phyloP scores from a whole-genome alignment of 2,113 vertebrate species.

The Ptychochromis oligacanthus region DNA sequence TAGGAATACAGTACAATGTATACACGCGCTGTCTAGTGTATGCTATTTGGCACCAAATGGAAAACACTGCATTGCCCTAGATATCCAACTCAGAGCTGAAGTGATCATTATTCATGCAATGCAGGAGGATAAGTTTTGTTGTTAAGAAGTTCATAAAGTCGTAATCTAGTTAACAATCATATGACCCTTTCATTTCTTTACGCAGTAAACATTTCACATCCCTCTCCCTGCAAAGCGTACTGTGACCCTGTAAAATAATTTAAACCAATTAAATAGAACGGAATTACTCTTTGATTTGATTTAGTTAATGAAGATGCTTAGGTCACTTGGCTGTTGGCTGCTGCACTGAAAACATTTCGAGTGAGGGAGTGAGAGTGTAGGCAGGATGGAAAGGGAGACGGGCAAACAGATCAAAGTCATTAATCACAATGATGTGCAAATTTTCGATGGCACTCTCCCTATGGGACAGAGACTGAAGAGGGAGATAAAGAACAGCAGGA shows the following conservation, averaged over 20 bases:
- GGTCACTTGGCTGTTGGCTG: constrained; percentile 36
- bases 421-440: constrained; percentile 68
- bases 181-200: background rate
- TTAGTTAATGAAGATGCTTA: constrained; percentile 55
- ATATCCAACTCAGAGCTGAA: constrained; percentile 10
- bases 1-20: constrained; percentile 7
- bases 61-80: background rate
- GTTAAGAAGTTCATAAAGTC: constrained; percentile 1
- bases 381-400: constrained; percentile 3
- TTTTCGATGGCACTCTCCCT: constrained; percentile 40
- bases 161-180: constrained; percentile 4
- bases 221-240: background rate
- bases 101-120: background rate
- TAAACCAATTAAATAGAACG: constrained; percentile 42
- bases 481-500: background rate
- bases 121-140: background rate
- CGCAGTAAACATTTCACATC: background rate
- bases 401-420: constrained; percentile 66
- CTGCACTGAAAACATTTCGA: background rate
- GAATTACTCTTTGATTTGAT: constrained; percentile 59
- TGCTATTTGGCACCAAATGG: background rate
- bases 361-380: constrained; percentile 30
- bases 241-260: constrained; percentile 44
- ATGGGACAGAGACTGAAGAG: constrained; percentile 15
- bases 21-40: background rate